These are phyloP conservation scores for Siniperca obscura DNA, from an alignment of 2,797 vertebrate species.

Conservation along the genomic window DNA sequence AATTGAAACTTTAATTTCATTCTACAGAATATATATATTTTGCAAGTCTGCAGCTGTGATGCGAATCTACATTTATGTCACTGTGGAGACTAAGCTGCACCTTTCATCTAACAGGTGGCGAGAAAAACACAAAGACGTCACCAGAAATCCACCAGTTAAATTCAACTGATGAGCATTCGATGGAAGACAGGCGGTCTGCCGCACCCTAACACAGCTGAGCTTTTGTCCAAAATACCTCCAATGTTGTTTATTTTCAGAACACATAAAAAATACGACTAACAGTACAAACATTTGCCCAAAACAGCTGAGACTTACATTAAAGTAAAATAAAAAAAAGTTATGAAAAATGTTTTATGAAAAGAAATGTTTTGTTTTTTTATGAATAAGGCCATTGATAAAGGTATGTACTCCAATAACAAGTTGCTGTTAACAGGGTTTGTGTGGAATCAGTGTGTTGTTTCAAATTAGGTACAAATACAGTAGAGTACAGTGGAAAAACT, in stretches of 20 bases:
- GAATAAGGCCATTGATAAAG: conserved; percentile 76
- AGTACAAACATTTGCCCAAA: conserved; percentile 71
- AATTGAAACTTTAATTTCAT: not conserved
- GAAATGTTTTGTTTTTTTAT: not conserved
- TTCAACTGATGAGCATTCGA: not conserved
- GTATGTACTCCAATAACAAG: conserved; percentile 5
- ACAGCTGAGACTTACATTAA: conserved; percentile 55
- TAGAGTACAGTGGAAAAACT: conserved; percentile 29
- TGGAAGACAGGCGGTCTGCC: conserved; percentile 53
- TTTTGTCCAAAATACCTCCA: conserved; percentile 57
- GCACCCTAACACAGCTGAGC: conserved; percentile 38
- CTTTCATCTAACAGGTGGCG: not conserved
- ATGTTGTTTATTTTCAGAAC: conserved; percentile 67
- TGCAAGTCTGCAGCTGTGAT: not conserved
- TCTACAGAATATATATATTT: not conserved
- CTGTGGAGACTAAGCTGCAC: not conserved
- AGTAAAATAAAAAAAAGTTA: conserved; percentile 32
- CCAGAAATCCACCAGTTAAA: not conserved
- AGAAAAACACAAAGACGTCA: not conserved
- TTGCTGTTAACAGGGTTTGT: conserved; percentile 14
- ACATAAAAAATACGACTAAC: conserved; percentile 62
- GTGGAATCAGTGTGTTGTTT: conserved; percentile 20
- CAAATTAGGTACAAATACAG: conserved; percentile 36
- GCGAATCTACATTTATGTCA: not conserved
- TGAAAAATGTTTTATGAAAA: conserved; percentile 33